Evolutionary conservation across 2,797 vertebrate genomes (phyloP), one percentile per base, ranked within the genome.

Genomic region (Rhodeus uyekii): DNA sequence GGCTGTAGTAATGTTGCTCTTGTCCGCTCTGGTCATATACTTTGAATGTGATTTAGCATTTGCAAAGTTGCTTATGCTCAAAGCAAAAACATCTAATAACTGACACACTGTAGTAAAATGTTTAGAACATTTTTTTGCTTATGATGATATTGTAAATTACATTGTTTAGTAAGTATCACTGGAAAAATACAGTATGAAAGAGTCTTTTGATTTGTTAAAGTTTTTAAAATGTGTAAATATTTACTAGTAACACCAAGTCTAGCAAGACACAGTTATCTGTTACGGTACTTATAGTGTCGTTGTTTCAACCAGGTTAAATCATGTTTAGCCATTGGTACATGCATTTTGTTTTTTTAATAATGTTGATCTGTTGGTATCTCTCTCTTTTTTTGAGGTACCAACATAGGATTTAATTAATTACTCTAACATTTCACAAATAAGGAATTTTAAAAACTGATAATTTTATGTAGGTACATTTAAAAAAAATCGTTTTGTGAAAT

Each of bases 251-350:
- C n/a, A 18, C 24, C 6, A 14, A 68, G 38, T 42, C n/a, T 42
- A 14, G 29, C 69, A 58, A n/a, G 34, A 39, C 50, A 64, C 61
- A 9, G 8, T 64, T 19, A 27, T 63, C 36, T 61, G 55, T 76
- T 61, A 60, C 24, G 55, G 61, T 61, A 60, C 24, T 32, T 61
- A 27, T 18, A 75, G 53, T 13, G 53, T 29, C 14, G 14, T 6
- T 44, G 24, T 74, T 72, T 74, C 69, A 72, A 34, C 22, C 48
- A 76, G 55, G 73, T 76, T 55, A 76, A 60, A 76, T 76, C 18
- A 61, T 42, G 53, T 76, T 55, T 16, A 72, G 24, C 12, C 64
- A 67, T 3, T 71, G 1, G 29, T 36, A 64, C 4, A 4, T 10
- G 29, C 19, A 8, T 19, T 63, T 34, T 18, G n/a, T 16, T 44